A percentile compares a stretch with the other conserved stretches of the same genome.
These are phyloP conservation scores for Clarias pachynema DNA, from an alignment of 2,797 vertebrate species.

Conservation along the genomic window DNA sequence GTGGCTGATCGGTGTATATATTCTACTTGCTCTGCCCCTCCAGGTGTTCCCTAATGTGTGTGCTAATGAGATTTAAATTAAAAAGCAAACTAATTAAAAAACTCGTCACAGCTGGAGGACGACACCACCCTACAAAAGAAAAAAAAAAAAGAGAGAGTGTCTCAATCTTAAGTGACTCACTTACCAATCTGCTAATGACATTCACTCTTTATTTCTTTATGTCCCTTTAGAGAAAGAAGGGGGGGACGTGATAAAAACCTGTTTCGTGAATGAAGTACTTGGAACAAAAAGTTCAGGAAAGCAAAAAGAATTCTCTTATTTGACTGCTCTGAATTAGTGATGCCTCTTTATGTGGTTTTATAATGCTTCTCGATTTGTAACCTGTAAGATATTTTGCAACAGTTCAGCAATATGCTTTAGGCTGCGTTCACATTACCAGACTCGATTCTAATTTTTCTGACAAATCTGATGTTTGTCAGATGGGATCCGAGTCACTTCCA, in stretches of 20 bases:
- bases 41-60: constrained; percentile 6
- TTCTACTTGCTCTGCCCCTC: background rate
- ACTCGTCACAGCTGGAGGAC: constrained; percentile 55
- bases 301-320: background rate
- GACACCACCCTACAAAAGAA: constrained; percentile 17
- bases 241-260: background rate
- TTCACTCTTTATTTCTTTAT: background rate
- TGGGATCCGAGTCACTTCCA: no score
- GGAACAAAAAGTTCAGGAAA: background rate
- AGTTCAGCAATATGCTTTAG: background rate
- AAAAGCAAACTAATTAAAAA: constrained; percentile 60
- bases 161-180: background rate
- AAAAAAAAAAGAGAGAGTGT: background rate
- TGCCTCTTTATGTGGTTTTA: background rate
- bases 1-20: background rate
- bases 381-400: background rate
- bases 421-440: no score
- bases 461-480: no score
- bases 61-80: constrained; percentile 59
- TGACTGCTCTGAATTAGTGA: background rate
- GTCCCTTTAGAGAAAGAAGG: background rate
- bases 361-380: background rate
- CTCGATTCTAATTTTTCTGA: no score
- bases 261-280: background rate
- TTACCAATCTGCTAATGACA: background rate